Evolutionary conservation across 2,113 vertebrate species (phyloP), one percentile per base, ranked within the genome.

Genomic region (Andinoacara biseriatus): DNA sequence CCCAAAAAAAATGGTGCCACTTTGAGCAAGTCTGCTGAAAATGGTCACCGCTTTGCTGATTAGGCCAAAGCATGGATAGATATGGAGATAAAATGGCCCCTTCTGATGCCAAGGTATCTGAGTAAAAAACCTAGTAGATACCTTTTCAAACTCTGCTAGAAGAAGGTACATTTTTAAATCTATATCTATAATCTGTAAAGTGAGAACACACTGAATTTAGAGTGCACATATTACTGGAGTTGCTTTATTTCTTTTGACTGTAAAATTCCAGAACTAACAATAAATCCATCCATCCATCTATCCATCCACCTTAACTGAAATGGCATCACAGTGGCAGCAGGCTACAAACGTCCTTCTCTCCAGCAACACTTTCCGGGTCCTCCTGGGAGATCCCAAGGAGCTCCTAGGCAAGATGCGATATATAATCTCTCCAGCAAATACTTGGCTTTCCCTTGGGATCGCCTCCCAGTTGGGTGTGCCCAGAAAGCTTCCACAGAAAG

Each of bases 41-140:
- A 82, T 91, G 90, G 86, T 77, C 76, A 86, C 84, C 79, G 80
- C 74, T 88, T 88, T 86, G 82, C 74, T 91, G 83, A 90, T 26
- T 77, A 60, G 7, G 31, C 63, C 58, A 82, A 93, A 91, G 54
- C 83, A 91, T 83, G 88, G 84, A 86, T 88, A 93, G 84, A 91
- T 90, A 86, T 20, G 65, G 76, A 65, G 76, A 88, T 46, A 31
- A 63, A 80, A 84, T 3, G 80, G 86, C 76, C 63, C 84, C 88
- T 79, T 74, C 80, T 60, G 59, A 58, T 82, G 54, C 63, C 43
- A 31, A 81, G 76, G 35, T 35, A 9, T 35, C 46, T n/a, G 81
- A 40, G 43, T 29, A 74, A 11, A 74, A 79, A 29, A 74, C 0
- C 35, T 43, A 2, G 6, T 52, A 52, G 24, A 75, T 56, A 60